Evolutionary conservation across 2,113 vertebrate genomes (phyloP).

Genomic region (Paratilapia polleni): DNA sequence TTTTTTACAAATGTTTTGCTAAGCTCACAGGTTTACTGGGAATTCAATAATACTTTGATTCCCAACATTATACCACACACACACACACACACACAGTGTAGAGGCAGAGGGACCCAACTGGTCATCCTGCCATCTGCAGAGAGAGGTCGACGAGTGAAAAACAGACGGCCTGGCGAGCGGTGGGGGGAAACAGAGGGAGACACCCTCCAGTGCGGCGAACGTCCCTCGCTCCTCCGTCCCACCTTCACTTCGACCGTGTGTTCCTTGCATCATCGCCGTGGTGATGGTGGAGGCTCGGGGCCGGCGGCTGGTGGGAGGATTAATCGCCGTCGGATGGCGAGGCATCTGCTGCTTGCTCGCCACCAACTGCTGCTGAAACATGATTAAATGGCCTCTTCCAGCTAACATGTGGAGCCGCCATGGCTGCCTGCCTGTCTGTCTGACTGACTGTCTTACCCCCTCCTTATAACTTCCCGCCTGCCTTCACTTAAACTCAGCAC

Average conservation of each 20-base stretch:
- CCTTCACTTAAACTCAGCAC: not conserved
- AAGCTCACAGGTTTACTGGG: not conserved
- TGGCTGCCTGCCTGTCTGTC: conserved; percentile 17
- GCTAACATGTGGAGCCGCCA: conserved; percentile 52
- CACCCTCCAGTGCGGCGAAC: conserved; percentile 36
- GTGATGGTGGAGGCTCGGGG: conserved; percentile 38
- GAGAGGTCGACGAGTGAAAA: conserved; percentile 22
- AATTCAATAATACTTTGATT: not conserved
- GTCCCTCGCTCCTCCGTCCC: conserved; percentile 35
- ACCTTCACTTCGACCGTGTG: conserved; percentile 58
- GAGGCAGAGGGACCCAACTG: conserved; percentile 28
- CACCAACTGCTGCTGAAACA: conserved; percentile 75
- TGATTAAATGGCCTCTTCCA: conserved; percentile 70
- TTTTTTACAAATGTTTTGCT: not conserved
- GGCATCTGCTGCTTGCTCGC: conserved; percentile 74
- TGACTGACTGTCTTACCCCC: not conserved
- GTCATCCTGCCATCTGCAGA: not conserved
- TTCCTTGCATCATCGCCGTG: conserved; percentile 38
- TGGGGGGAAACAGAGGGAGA: conserved; percentile 15
- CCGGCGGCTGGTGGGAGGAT: conserved; percentile 64
- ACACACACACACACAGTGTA: not conserved
- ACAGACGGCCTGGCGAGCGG: conserved; percentile 39
- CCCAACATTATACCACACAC: not conserved
- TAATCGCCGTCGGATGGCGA: conserved; percentile 75
- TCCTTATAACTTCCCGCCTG: not conserved